phyloP scores from a whole-genome alignment of 2,888 invertebrate species.

The Malachius bipustulatus region DNA sequence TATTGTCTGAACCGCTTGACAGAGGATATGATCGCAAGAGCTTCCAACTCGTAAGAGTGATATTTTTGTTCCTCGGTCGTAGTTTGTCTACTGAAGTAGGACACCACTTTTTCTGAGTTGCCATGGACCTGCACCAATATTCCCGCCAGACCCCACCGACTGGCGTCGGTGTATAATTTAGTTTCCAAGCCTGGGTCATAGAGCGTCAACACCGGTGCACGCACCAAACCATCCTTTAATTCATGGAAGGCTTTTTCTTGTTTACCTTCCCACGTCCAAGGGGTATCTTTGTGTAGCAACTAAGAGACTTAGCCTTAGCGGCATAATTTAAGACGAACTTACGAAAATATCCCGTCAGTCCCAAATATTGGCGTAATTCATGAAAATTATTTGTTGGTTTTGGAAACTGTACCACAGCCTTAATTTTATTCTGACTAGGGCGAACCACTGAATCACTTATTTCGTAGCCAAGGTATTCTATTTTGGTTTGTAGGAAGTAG shows the following conservation, averaged over 20 bases:
- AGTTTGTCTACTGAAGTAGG: slow-evolving; percentile 15
- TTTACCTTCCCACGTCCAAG: slow-evolving; percentile 14
- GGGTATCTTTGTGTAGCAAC: slow-evolving; percentile 22
- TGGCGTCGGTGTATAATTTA: slow-evolving; percentile 1
- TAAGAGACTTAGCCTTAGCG: slow-evolving; percentile 27
- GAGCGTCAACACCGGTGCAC: slow-evolving; percentile 16
- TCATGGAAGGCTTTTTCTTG: slow-evolving; percentile 13
- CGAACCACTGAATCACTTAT: slow-evolving; percentile 22
- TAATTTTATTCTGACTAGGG: slow-evolving; percentile 22
- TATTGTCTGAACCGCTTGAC: slow-evolving; percentile 18
- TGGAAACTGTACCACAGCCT: slow-evolving; percentile 23
- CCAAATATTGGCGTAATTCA: slow-evolving; percentile 27
- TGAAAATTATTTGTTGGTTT: slow-evolving; percentile 22
- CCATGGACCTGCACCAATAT: slow-evolving; percentile 4
- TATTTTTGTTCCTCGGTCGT: slow-evolving; percentile 18
- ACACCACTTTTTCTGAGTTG: slow-evolving; percentile 8
- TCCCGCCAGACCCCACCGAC: slow-evolving; percentile 6
- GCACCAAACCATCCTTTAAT: slow-evolving; percentile 15
- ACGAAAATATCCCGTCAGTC: slow-evolving; percentile 27
- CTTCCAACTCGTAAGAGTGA: slow-evolving; percentile 11
- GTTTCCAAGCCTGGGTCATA: slow-evolving; percentile 7
- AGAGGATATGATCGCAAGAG: slow-evolving; percentile 17
- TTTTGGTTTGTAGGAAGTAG: slow-evolving; percentile 23
- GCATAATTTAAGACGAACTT: too few relatives aligned
- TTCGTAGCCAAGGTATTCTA: slow-evolving; percentile 22